Base-by-base conservation (phyloP, 2,113 vertebrate genomes). In the Clupea harengus region DNA sequence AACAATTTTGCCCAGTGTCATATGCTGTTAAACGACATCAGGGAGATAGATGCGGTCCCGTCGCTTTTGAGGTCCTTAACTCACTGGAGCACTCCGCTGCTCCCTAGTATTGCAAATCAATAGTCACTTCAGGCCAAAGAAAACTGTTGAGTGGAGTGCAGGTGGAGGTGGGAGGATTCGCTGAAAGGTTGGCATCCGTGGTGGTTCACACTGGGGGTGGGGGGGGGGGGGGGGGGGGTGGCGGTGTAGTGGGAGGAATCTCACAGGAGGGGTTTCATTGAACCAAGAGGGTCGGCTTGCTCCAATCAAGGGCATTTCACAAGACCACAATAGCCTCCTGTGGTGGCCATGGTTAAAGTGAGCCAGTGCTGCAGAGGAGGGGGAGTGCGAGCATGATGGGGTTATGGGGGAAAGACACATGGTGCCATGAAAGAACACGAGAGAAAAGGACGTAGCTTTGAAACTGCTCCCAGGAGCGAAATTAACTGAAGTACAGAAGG, bases 121-220 rank as follows among this genome's bases (percentile, higher is more conserved):
- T 75, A 75, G 67, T 75, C 67, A 75, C 28, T 75, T 75, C 67
- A 39, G 67, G 67, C 67, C 39, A 57, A 32, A 75, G 67, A 75
- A 75, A 75, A 75, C 28, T 17, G 9, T 75, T 39, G 32, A 75
- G 67, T 75, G 67, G 28, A 75, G 67, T 6, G 67, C 13, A 15
- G 28, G 67, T 4, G 11, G 67, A 17, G 10, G 18, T 22, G 54
- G 28, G 28, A 75, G 28, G 28, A 32, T 32, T 75, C 3, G 28
- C 67, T 75, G 67, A 75, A 39, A 75, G 67, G 67, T 32, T 75
- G 67, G 67, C 67, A 75, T 10, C 13, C 2, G 28, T 75, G 67
- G 11, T 75, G 11, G 83, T 4, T 20, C 10, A 47, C 13, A 18
- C 17, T 25, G 3, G 45, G 28, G 39, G 83, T 39, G 39, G 39